Evolutionary conservation across 2,113 vertebrate species (phyloP).

Genomic region (Uria lomvia): DNA sequence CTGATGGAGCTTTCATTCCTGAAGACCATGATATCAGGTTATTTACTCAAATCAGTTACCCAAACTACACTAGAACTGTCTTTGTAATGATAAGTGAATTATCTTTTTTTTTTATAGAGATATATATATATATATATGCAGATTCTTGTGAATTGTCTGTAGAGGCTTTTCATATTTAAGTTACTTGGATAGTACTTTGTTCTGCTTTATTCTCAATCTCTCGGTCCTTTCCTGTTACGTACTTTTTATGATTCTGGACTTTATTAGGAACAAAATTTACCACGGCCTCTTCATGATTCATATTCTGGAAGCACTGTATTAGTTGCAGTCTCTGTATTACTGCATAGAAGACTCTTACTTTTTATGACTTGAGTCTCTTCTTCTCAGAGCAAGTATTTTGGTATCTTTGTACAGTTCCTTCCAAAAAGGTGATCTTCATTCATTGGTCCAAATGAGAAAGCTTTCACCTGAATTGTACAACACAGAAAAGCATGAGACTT

Average conservation of each 20-base stretch:
- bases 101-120: neutral
- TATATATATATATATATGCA: neutral
- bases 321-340: neutral
- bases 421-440: neutral
- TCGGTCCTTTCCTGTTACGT: neutral
- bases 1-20: neutral
- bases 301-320: neutral
- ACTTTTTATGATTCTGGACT: neutral
- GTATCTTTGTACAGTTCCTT: neutral
- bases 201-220: neutral
- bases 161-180: neutral
- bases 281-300: neutral
- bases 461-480: neutral
- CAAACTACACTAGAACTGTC: neutral
- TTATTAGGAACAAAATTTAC: neutral
- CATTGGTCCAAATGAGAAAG: neutral
- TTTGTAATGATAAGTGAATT: neutral
- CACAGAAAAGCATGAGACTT: neutral
- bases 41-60: neutral
- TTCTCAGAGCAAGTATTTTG: neutral
- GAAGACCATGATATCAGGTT: neutral
- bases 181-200: neutral
- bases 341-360: neutral
- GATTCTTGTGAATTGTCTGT: neutral
- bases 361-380: neutral